Conservation (phyloP, 2,888 invertebrate genomes). For the Eupithecia subfuscata region DNA sequence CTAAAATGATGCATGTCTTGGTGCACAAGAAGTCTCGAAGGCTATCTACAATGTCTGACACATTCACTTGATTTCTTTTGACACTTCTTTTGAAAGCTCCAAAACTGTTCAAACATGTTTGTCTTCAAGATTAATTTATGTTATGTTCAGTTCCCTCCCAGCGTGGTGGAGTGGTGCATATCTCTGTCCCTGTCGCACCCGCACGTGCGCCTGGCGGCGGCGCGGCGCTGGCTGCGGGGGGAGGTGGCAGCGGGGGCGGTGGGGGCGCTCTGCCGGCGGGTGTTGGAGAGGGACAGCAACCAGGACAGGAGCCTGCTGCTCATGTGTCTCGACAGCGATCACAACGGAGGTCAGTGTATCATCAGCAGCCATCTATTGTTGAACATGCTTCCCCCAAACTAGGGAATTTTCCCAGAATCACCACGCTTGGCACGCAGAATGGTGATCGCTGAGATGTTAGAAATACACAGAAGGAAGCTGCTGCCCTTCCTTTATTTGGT, state of each 20-base stretch:
- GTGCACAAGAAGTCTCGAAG: background rate
- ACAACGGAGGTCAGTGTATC: conserved; percentile 42
- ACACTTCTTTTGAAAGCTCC: background rate
- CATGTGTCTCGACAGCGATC: conserved; percentile 45
- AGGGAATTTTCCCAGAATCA: background rate
- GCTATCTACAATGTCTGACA: background rate
- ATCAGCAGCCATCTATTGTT: background rate
- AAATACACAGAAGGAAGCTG: background rate
- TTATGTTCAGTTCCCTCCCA: conserved; percentile 56
- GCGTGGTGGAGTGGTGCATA: conserved; percentile 70
- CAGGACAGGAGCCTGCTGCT: conserved; percentile 43
- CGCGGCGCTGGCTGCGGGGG: conserved; percentile 75
- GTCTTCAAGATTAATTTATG: background rate
- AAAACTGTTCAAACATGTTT: background rate
- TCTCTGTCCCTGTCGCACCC: conserved; percentile 72
- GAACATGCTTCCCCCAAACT: background rate
- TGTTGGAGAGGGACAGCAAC: conserved; percentile 8
- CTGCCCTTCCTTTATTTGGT: no score
- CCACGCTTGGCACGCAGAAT: background rate
- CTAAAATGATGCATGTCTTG: background rate
- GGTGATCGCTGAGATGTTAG: background rate
- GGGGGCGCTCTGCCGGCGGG: conserved; percentile 43
- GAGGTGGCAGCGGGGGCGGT: conserved; percentile 36
- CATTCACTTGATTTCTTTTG: background rate
- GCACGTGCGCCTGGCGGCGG: conserved; percentile 61